phyloP scores from a whole-genome alignment of 2,797 vertebrate species.

The Taenioides sp. region DNA sequence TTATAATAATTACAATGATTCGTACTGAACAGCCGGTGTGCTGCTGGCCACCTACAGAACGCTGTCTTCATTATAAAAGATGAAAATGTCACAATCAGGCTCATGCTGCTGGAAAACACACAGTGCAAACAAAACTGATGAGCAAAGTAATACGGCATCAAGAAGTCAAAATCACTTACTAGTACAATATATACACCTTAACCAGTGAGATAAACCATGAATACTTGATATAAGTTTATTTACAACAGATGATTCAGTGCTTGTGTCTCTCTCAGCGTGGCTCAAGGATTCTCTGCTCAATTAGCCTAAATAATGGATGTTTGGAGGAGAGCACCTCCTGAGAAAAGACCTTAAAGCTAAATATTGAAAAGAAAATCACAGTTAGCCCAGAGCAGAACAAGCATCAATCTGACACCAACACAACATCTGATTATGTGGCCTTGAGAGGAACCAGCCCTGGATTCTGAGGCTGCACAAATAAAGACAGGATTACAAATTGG shows the following conservation, averaged over 20 bases:
- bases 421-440: conserved; percentile 12
- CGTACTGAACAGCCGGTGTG: not conserved
- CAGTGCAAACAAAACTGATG: not conserved
- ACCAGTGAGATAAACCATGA: not conserved
- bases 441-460: not conserved
- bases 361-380: conserved; percentile 1
- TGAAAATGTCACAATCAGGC: not conserved
- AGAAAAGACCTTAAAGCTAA: conserved; percentile 1
- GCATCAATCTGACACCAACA: conserved; percentile 16
- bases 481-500: too few relatives aligned
- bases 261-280: not conserved
- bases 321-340: not conserved
- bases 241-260: not conserved
- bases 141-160: not conserved
- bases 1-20: not conserved
- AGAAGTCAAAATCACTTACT: not conserved
- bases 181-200: not conserved
- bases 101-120: conserved; percentile 6
- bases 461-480: conserved; percentile 7
- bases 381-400: not conserved
- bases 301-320: conserved; percentile 6
- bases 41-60: not conserved
- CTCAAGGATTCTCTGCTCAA: conserved; percentile 10
- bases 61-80: not conserved
- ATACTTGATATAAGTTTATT: not conserved